These are phyloP conservation scores for Neogobius melanostomus DNA, from an alignment of 2,113 vertebrate genomes.

Conservation along the genomic window DNA sequence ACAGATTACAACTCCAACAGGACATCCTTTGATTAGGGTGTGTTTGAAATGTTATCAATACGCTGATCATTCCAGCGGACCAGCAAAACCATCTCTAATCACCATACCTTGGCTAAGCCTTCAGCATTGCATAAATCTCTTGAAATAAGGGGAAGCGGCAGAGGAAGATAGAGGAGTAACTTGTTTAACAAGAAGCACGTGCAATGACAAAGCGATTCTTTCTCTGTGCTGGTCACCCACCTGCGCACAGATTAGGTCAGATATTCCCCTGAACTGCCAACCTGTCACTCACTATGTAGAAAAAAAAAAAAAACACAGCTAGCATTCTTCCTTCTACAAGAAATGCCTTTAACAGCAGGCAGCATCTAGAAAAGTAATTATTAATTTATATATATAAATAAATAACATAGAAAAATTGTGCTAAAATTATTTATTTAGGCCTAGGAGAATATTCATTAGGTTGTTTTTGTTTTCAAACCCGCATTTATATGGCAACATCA, in stretches of 20 bases:
- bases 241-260: constrained; percentile 76
- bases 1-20: constrained; percentile 78
- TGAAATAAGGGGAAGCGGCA: constrained; percentile 25
- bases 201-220: constrained; percentile 77
- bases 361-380: neutral
- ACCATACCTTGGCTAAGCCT: constrained; percentile 65
- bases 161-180: constrained; percentile 60
- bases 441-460: no score
- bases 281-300: constrained; percentile 67
- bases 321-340: constrained; percentile 53
- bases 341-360: constrained; percentile 36
- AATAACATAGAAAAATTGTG: no score
- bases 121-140: constrained; percentile 59
- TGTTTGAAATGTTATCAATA: constrained; percentile 82
- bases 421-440: no score
- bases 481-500: no score
- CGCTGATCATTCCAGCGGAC: constrained; percentile 72
- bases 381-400: no score
- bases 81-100: constrained; percentile 78
- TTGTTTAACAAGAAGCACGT: constrained; percentile 74
- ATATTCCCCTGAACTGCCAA: constrained; percentile 73
- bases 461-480: no score
- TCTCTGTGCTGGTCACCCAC: constrained; percentile 63
- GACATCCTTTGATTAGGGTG: constrained; percentile 79
- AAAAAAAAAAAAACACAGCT: constrained; percentile 49